Conservation (phyloP, 2,888 invertebrate species). For the Ennomos fuscantarius region DNA sequence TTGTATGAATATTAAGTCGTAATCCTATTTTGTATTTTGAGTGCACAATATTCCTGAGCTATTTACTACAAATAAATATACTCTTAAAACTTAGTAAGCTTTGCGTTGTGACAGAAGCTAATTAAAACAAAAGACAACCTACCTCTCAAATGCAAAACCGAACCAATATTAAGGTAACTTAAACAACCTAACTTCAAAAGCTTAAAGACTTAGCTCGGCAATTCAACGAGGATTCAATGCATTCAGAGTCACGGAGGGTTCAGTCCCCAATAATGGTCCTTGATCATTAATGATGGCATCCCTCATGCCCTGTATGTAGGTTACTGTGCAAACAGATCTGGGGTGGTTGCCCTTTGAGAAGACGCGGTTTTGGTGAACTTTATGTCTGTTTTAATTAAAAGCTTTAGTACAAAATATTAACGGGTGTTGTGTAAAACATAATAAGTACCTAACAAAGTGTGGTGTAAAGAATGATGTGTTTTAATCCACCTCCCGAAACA, state of each 20-base stretch:
- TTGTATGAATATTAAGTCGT: background rate
- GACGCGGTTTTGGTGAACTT: slow-evolving; percentile 53
- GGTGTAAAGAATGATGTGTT: too few species aligned
- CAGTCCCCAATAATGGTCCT: slow-evolving; percentile 74
- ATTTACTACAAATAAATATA: too few species aligned
- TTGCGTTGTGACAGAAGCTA: background rate
- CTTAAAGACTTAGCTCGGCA: slow-evolving; percentile 57
- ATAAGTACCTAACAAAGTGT: too few species aligned
- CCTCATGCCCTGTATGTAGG: slow-evolving; percentile 80
- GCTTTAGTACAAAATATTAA: slow-evolving; percentile 29
- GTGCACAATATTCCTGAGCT: too few species aligned
- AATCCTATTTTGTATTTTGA: too few species aligned
- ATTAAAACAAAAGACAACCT: slow-evolving; percentile 16
- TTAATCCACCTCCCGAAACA: too few species aligned
- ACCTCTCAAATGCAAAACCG: slow-evolving; percentile 21
- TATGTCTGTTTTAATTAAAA: slow-evolving; percentile 58
- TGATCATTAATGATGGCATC: slow-evolving; percentile 81
- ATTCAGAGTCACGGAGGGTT: slow-evolving; percentile 80
- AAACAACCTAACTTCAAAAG: slow-evolving; percentile 37
- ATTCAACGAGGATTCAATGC: slow-evolving; percentile 64
- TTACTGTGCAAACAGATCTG: slow-evolving; percentile 81
- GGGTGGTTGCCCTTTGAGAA: slow-evolving; percentile 70
- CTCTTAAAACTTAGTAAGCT: too few species aligned
- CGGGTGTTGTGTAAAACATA: slow-evolving; percentile 11
- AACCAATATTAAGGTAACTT: slow-evolving; percentile 30